Evolutionary conservation across 2,888 invertebrate genomes (phyloP).

Genomic region (Muschampia plurimacula): DNA sequence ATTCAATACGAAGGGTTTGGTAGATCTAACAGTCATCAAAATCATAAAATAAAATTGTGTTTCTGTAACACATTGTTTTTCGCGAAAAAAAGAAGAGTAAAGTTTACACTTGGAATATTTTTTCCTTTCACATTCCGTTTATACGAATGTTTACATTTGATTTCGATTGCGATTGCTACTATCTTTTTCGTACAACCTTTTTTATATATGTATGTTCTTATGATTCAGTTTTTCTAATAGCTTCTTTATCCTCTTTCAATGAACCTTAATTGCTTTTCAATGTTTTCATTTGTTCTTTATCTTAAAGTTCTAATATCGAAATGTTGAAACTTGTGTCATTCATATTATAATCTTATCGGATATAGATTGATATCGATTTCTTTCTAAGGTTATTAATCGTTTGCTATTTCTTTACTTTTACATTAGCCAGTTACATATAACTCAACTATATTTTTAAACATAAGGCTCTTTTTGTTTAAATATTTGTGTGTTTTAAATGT

Average conservation of each 20-base stretch:
- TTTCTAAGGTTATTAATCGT: neutral
- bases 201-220: neutral
- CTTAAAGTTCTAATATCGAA: slow-evolving; percentile 2
- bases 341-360: slow-evolving; percentile 16
- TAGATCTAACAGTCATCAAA: too few relatives aligned
- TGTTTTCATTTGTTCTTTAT: neutral
- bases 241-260: neutral
- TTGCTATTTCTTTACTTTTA: neutral
- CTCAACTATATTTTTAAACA: too few relatives aligned
- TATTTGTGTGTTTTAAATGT: too few relatives aligned
- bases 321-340: slow-evolving; percentile 18
- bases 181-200: neutral
- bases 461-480: too few relatives aligned
- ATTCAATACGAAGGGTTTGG: too few relatives aligned
- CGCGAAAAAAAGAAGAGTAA: too few relatives aligned
- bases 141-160: neutral
- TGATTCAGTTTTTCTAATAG: neutral
- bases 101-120: neutral
- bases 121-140: neutral
- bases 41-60: too few relatives aligned
- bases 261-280: neutral
- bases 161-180: too few relatives aligned
- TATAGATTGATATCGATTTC: slow-evolving; percentile 11
- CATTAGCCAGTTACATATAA: neutral
- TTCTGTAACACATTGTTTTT: too few relatives aligned